phyloP scores from a whole-genome alignment of 2,113 vertebrate species.

The Garra rufa region DNA sequence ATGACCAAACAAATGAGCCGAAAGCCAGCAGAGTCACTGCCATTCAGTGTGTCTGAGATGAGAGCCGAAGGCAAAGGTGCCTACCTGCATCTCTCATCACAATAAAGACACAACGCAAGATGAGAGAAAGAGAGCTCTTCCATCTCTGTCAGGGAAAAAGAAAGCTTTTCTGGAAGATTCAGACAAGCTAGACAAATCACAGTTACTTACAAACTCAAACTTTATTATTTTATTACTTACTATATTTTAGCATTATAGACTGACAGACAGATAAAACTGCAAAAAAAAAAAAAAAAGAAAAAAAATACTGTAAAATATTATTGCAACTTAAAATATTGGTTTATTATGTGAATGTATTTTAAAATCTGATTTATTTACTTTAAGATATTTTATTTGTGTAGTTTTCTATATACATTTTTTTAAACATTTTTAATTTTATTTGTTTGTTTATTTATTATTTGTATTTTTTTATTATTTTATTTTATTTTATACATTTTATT shows the following conservation, averaged over 20 bases:
- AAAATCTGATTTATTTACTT: too few species aligned
- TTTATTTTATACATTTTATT: too few species aligned
- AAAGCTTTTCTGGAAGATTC: conserved; percentile 14
- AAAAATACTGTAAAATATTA: too few species aligned
- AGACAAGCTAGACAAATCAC: conserved; percentile 29
- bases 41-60: conserved; percentile 30
- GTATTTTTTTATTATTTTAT: too few species aligned
- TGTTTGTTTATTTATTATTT: too few species aligned
- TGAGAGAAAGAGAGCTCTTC: conserved; percentile 14
- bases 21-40: conserved; percentile 56
- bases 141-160: conserved; percentile 32
- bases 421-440: too few species aligned
- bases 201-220: neutral
- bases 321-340: too few species aligned
- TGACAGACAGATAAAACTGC: too few species aligned
- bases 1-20: conserved; percentile 67
- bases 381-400: too few species aligned
- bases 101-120: conserved; percentile 16
- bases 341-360: too few species aligned
- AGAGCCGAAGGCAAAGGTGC: conserved; percentile 51
- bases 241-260: neutral
- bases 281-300: too few species aligned
- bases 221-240: neutral
- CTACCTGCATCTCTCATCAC: conserved; percentile 53
- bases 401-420: too few species aligned